Evolutionary conservation across 2,797 vertebrate genomes (phyloP).

Genomic region (Merluccius polli): DNA sequence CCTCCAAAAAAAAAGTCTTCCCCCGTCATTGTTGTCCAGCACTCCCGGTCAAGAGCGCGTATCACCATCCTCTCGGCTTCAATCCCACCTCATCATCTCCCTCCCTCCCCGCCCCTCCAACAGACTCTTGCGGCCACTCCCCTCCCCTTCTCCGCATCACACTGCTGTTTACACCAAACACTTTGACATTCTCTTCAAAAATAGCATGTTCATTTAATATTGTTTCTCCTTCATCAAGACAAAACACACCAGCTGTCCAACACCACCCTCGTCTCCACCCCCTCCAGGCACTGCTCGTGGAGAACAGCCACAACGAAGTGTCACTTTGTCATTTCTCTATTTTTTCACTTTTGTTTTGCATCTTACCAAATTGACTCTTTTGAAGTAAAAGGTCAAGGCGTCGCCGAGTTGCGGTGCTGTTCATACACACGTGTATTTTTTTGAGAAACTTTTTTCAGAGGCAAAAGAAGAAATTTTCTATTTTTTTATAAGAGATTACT

Average conservation of each 20-base stretch:
- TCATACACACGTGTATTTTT: slow-evolving; percentile 71
- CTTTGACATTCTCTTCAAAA: slow-evolving; percentile 59
- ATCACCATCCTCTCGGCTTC: slow-evolving; percentile 5
- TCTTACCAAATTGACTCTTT: slow-evolving; percentile 32
- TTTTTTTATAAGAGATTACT: slow-evolving; percentile 78
- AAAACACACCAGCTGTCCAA: slow-evolving; percentile 58
- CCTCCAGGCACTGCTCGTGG: slow-evolving; percentile 29
- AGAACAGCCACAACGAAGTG: slow-evolving; percentile 21
- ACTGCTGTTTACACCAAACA: slow-evolving; percentile 67
- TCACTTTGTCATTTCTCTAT: slow-evolving; percentile 11
- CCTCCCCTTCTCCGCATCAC: slow-evolving; percentile 15
- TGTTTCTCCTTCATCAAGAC: slow-evolving; percentile 4
- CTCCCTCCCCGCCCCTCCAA: background rate
- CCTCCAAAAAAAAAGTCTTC: background rate
- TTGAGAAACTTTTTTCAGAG: slow-evolving; percentile 61
- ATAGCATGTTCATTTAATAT: slow-evolving; percentile 33
- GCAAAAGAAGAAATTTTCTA: slow-evolving; percentile 62
- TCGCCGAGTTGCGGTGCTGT: slow-evolving; percentile 65
- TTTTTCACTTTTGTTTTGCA: slow-evolving; percentile 33
- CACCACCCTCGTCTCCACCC: background rate
- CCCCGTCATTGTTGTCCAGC: slow-evolving; percentile 15
- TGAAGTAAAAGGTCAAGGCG: slow-evolving; percentile 56
- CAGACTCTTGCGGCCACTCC: background rate
- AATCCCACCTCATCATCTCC: background rate
- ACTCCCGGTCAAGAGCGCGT: background rate